A percentile compares a stretch with the other conserved stretches of the same genome.
phyloP scores from a whole-genome alignment of 2,888 invertebrate genomes.

The Lepas anatifera region DNA sequence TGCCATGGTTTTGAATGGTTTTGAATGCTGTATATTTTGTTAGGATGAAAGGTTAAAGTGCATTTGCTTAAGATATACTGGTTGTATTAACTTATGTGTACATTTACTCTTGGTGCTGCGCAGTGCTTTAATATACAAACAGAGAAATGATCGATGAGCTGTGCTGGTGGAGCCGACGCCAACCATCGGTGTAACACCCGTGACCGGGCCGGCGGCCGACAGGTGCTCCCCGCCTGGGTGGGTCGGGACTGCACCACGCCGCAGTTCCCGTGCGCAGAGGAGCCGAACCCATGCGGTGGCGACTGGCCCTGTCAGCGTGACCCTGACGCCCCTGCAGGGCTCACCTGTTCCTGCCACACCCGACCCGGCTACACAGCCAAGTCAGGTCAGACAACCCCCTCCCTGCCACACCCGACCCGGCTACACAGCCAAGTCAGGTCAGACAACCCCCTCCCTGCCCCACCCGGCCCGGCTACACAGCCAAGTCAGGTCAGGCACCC shows the following conservation, averaged over 20 bases:
- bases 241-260: not conserved
- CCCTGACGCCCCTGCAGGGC: not conserved
- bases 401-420: not conserved
- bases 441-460: too few relatives aligned
- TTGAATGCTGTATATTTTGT: too few relatives aligned
- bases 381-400: too few relatives aligned
- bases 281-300: not conserved
- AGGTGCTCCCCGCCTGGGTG: not conserved
- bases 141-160: too few relatives aligned
- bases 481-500: too few relatives aligned
- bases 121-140: too few relatives aligned
- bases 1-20: too few relatives aligned
- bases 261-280: not conserved
- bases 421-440: not conserved
- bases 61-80: not conserved
- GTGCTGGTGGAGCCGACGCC: not conserved
- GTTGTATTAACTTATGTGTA: too few relatives aligned
- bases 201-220: not conserved
- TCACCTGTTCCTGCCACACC: not conserved
- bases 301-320: not conserved
- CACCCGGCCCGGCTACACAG: not conserved
- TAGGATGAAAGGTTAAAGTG: not conserved
- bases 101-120: not conserved
- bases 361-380: not conserved
- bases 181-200: too few relatives aligned